Conservation (phyloP, 2,113 vertebrate genomes). For the Oryzias celebensis region DNA sequence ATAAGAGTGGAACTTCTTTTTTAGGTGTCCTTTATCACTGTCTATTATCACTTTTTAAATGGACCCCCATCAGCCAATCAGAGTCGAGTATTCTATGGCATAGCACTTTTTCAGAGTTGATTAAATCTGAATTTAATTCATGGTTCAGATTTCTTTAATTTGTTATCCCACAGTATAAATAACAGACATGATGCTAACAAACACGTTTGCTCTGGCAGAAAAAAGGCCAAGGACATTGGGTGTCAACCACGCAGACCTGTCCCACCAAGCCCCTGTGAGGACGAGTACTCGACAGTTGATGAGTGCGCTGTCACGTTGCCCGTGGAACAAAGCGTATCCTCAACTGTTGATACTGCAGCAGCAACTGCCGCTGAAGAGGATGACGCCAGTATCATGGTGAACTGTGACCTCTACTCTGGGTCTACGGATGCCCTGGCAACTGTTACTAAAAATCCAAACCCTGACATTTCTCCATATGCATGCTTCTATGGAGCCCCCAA, state of each 20-base stretch:
- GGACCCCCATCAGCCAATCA: no score
- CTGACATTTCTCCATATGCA: constrained; percentile 89
- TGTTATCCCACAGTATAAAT: no score
- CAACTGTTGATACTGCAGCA: neutral
- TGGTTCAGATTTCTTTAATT: no score
- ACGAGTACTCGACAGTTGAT: constrained; percentile 83
- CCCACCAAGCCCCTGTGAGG: constrained; percentile 41
- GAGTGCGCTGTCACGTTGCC: constrained; percentile 66
- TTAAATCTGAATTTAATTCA: no score
- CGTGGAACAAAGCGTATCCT: constrained; percentile 20
- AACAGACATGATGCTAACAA: no score
- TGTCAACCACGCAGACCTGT: neutral
- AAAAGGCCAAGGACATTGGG: constrained; percentile 27
- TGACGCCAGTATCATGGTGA: constrained; percentile 45
- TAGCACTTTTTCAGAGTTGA: no score
- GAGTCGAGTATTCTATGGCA: no score
- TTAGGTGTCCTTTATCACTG: no score
- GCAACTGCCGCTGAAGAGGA: constrained; percentile 23
- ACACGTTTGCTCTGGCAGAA: constrained; percentile 35
- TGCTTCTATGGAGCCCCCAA: constrained; percentile 86
- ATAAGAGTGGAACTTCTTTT: no score
- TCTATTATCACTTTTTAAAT: no score
- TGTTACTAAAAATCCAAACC: constrained; percentile 1
- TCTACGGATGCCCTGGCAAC: constrained; percentile 36
- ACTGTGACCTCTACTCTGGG: constrained; percentile 64